phyloP scores from a whole-genome alignment of 2,797 vertebrate genomes.

The Aphelocoma californica region DNA sequence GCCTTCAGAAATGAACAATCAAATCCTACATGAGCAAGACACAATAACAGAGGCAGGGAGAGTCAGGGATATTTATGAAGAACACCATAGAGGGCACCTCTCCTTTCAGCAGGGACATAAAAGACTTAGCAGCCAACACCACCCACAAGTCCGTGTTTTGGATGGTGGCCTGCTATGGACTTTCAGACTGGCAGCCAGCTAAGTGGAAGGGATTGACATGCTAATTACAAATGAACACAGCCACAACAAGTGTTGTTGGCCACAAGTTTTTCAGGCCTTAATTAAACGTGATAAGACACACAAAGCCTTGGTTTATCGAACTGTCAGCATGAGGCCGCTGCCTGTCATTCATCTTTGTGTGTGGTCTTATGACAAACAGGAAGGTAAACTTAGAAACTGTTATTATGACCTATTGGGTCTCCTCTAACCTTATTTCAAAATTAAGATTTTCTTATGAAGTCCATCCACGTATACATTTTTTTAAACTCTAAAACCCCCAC shows the following conservation, averaged over 20 bases:
- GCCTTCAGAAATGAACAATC: neutral
- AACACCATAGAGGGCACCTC: fast-evolving
- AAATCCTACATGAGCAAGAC: neutral
- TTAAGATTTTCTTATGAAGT: neutral
- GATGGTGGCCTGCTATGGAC: neutral
- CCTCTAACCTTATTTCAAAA: neutral
- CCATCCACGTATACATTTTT: neutral
- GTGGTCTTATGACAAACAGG: neutral
- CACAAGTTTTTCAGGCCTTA: slow-evolving; percentile 42
- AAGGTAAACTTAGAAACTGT: neutral
- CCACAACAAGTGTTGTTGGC: neutral
- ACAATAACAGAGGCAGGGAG: neutral
- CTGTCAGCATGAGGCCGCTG: neutral
- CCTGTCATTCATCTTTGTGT: neutral
- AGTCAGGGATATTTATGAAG: slow-evolving; percentile 9
- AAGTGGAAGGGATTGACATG: slow-evolving; percentile 15
- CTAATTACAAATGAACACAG: slow-evolving; percentile 40
- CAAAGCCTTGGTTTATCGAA: slow-evolving; percentile 7
- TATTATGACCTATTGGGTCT: neutral
- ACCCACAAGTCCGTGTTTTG: neutral
- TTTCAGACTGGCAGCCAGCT: neutral
- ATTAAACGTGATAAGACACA: slow-evolving; percentile 41
- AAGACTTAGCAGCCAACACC: neutral
- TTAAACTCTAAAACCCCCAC: neutral
- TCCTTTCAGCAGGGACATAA: neutral